These are phyloP conservation scores for Chaetura pelagica DNA, from an alignment of 2,113 vertebrate species.

Conservation along the genomic window DNA sequence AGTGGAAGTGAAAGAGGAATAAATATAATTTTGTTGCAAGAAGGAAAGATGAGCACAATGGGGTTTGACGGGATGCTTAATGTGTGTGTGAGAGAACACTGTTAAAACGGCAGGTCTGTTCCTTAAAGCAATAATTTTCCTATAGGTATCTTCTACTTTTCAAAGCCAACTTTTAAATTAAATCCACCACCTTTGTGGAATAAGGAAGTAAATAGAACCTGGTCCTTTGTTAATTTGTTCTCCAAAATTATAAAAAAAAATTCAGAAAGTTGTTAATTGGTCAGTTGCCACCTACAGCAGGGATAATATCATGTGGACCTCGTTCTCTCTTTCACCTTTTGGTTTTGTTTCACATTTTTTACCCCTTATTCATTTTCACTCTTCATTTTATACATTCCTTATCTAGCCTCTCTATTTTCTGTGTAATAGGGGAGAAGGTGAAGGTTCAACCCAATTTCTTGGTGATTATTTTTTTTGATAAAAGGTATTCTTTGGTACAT, in stretches of 20 bases:
- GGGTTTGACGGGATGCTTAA: not conserved
- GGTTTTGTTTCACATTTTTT: not conserved
- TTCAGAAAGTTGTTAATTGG: not conserved
- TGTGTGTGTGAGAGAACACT: not conserved
- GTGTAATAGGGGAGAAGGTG: conserved; percentile 1
- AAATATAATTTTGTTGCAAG: not conserved
- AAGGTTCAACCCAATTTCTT: conserved; percentile 39
- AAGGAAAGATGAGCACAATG: not conserved
- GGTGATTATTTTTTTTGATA: conserved; percentile 44
- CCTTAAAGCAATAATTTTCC: not conserved
- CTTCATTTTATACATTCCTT: not conserved
- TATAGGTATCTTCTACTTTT: not conserved
- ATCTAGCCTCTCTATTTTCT: conserved; percentile 3
- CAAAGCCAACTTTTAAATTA: not conserved
- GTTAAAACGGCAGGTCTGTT: not conserved
- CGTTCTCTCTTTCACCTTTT: not conserved
- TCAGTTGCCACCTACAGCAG: not conserved
- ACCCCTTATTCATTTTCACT: not conserved
- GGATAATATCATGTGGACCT: not conserved
- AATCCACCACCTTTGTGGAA: not conserved
- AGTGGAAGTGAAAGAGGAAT: conserved; percentile 4
- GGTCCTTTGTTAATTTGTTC: not conserved
- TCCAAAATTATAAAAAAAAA: not conserved
- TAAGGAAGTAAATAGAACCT: not conserved
- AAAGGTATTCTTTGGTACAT: conserved; percentile 39